phyloP scores from a whole-genome alignment of 1,140 invertebrate species.

The Apis dorsata region DNA sequence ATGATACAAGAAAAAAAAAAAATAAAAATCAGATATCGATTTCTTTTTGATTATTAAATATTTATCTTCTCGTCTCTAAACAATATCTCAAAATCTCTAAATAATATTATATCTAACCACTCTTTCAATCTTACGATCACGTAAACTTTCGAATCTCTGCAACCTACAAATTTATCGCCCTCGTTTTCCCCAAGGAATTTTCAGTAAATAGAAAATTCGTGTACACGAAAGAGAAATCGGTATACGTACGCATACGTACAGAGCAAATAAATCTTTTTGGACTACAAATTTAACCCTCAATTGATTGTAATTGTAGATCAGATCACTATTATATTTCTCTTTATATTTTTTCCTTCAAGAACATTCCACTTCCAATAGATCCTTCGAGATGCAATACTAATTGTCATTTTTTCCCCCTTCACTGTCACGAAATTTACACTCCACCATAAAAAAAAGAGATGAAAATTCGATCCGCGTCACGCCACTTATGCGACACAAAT shows the following conservation, averaged over 20 bases:
- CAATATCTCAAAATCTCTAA: neutral
- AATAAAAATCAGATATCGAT: neutral
- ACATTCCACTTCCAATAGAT: too few species aligned
- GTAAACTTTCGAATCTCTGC: neutral
- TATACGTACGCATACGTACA: neutral
- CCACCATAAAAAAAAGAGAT: too few species aligned
- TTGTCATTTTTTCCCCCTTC: too few species aligned
- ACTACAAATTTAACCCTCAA: too few species aligned
- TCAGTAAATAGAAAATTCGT: neutral
- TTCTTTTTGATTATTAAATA: neutral
- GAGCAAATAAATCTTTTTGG: too few species aligned
- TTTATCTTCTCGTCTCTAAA: neutral
- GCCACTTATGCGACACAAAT: too few species aligned
- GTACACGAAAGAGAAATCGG: neutral
- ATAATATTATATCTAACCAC: neutral
- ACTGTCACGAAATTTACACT: too few species aligned
- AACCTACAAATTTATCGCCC: neutral
- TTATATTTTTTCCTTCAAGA: too few species aligned
- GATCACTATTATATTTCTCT: too few species aligned
- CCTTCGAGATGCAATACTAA: too few species aligned
- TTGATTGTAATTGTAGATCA: too few species aligned
- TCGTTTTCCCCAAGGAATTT: neutral
- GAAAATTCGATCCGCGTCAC: too few species aligned
- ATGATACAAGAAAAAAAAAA: neutral
- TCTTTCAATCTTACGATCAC: neutral